Evolutionary conservation across 2,888 invertebrate species (phyloP).

Genomic region (Eledone cirrhosa): DNA sequence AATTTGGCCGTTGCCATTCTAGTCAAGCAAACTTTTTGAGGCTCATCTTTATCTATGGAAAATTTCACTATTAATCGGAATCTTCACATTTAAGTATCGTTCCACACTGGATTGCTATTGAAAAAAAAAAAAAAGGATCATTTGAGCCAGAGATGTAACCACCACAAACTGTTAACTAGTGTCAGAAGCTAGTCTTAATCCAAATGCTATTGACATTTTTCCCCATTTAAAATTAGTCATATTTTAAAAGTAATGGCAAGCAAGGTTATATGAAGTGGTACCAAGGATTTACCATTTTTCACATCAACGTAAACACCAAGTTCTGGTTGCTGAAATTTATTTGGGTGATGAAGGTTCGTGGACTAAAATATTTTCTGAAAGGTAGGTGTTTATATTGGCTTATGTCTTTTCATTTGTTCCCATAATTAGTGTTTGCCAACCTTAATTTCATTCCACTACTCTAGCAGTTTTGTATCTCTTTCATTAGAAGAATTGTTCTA

Average conservation of each 20-base stretch:
- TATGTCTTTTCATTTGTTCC: background rate
- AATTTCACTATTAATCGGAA: too few relatives aligned
- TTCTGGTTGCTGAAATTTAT: background rate
- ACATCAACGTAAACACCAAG: slow-evolving; percentile 22
- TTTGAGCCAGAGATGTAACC: too few relatives aligned
- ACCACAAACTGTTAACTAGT: background rate
- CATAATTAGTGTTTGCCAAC: background rate
- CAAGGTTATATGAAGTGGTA: background rate
- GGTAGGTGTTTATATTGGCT: background rate
- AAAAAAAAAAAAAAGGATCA: too few relatives aligned
- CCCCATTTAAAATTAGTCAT: background rate
- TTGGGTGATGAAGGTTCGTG: slow-evolving; percentile 19
- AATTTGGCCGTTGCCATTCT: too few relatives aligned
- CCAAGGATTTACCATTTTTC: slow-evolving; percentile 24
- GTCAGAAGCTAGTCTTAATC: background rate
- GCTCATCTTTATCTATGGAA: too few relatives aligned
- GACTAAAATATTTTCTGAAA: slow-evolving; percentile 8
- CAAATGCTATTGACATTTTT: slow-evolving; percentile 1
- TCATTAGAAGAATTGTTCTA: background rate
- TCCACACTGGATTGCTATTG: too few relatives aligned
- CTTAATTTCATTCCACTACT: background rate
- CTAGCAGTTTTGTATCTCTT: background rate
- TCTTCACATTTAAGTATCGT: too few relatives aligned
- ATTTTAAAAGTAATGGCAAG: slow-evolving; percentile 15
- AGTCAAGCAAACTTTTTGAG: too few relatives aligned